Base-by-base conservation (phyloP, 2,797 vertebrate species). In the Eremophila alpestris region DNA sequence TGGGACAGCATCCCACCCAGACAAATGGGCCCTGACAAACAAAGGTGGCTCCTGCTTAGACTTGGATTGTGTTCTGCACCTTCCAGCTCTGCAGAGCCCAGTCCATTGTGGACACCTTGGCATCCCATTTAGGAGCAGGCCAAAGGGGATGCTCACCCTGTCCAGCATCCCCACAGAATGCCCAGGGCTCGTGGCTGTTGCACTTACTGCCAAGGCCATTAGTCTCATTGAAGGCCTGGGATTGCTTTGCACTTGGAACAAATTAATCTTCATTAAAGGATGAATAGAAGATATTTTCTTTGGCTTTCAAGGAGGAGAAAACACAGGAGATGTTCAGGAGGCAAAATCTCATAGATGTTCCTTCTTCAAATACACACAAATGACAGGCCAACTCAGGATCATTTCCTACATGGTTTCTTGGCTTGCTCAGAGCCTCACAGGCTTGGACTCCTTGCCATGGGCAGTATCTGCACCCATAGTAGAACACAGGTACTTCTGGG, bases 251-350 rank as follows among this genome's bases (percentile, higher is more conserved):
- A 7, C 32, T 54, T 71, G 45, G 62, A 69, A 52, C 32, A 73
- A 79, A 62, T 80, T 63, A 34, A n/a, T 87, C 59, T 80, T 82
- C 48, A 9, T 82, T 83, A 26, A 56, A 91, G 45, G 58, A 41
- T 74, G 48, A 89, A 81, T 30, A 90, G 40, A 45, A 83, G 58
- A 10, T 16, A 18, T 27, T 88, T 46, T 79, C 36, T 54, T 68
- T 83, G 51, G 4, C 83, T 75, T 40, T 55, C 17, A 49, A 55
- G 41, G 54, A 79, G 64, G 55, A 83, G 54, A 54, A 77, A 87
- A 20, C 13, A 24, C 32, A 14, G 40, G 52, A 87, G 52, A 27
- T 6, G 3, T 68, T 87, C 24, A 40, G 60, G 29, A 74, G 29
- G 54, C 49, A 46, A 73, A 67, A 40, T 38, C 30, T 71, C 4